Percentiles rank a stretch among this genome's conserved stretches.
Evolutionary conservation across 2,888 invertebrate genomes (phyloP).

Genomic region (Geotrupes spiniger): DNA sequence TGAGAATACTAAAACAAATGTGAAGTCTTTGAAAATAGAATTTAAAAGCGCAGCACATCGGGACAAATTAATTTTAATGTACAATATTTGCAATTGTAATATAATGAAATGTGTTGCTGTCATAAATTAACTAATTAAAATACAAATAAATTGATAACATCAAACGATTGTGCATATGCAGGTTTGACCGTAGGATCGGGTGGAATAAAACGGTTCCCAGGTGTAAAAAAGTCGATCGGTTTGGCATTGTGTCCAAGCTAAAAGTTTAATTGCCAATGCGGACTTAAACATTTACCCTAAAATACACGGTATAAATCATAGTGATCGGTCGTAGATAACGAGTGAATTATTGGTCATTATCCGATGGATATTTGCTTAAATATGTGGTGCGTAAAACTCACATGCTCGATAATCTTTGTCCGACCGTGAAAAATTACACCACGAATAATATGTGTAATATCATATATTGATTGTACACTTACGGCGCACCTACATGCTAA

Average conservation of each 20-base stretch:
- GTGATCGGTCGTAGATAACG: conserved; percentile 26
- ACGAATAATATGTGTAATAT: conserved; percentile 25
- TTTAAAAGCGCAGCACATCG: too few relatives aligned
- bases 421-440: conserved; percentile 27
- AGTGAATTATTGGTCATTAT: conserved; percentile 29
- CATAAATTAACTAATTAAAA: too few relatives aligned
- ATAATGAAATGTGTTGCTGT: too few relatives aligned
- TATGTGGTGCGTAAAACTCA: conserved; percentile 25
- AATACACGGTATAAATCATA: conserved; percentile 28
- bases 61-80: too few relatives aligned
- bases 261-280: conserved; percentile 23
- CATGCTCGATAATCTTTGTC: conserved; percentile 19
- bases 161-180: too few relatives aligned
- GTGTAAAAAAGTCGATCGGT: conserved; percentile 3
- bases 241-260: conserved; percentile 11
- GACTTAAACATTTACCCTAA: conserved; percentile 25
- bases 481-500: conserved; percentile 18
- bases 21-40: too few relatives aligned
- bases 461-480: conserved; percentile 22
- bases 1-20: too few relatives aligned
- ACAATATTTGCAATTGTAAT: too few relatives aligned
- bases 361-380: conserved; percentile 28
- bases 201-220: conserved; percentile 7
- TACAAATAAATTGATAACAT: too few relatives aligned
- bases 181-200: neutral